Base-by-base conservation (phyloP, 2,113 vertebrate species). In the Oncorhynchus kisutch region DNA sequence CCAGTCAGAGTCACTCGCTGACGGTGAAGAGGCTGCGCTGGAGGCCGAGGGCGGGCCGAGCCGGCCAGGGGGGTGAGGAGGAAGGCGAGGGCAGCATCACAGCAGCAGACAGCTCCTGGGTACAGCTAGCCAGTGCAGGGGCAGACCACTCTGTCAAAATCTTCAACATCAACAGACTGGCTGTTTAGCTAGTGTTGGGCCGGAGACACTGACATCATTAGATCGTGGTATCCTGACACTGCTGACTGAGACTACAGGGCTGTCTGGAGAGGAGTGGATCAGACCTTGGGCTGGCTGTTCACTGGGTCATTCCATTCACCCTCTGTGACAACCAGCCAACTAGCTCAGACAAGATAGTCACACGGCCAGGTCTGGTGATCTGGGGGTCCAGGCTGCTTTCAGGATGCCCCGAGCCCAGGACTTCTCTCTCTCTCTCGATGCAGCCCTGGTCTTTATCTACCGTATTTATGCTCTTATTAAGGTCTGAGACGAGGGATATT, bases 101-200 rank as follows among this genome's bases (percentile, higher is more conserved):
- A 39, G 75, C 77, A 34, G 88, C 88, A 77, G 91, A 86, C 82
- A 85, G 89, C 59, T 91, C 91, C 72, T 97, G 95, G 95, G 75
- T 97, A 81, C 94, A 99, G 88, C 93, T 99, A 45, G 97, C 96
- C 81, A 99, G 96, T 68, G 96, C 96, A 83, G 92, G 96, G 60
- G 94, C 94, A 3, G 97, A 99, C 93, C 93, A 96, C 39, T 45
- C 90, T 70, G 94, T 99, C 91, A 99, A 96, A 92, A 96, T 99
- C 92, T 94, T 96, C 90, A 95, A 86, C 87, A 81, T 99, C 90
- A 93, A 95, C 91, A 91, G 81, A 78, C 73, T 51, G 79, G 72
- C 87, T 82, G 88, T 93, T 85, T 91, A 93, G 85, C 80, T 72
- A 78, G 82, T 85, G 82, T 78, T 78, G 85, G n/a, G 22, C 5